phyloP scores from a whole-genome alignment of 2,888 invertebrate species.

The Leistus spinibarbis region DNA sequence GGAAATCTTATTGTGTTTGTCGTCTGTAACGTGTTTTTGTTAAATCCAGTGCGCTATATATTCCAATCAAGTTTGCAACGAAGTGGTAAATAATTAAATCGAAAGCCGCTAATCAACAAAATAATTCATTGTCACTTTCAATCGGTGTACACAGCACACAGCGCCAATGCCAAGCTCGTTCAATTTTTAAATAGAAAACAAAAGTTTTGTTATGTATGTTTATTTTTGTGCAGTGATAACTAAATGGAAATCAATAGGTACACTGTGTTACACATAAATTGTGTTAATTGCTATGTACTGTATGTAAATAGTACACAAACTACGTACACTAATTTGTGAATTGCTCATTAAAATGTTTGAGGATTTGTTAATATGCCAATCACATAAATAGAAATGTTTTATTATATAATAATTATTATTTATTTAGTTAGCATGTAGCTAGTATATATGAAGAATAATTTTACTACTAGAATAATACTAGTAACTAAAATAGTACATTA shows the following conservation, averaged over 20 bases:
- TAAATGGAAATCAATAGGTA: background rate
- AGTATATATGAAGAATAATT: background rate
- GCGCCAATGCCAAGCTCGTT: constrained; percentile 17
- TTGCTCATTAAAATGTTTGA: too few relatives aligned
- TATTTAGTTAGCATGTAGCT: background rate
- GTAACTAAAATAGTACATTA: too few relatives aligned
- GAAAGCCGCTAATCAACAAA: constrained; percentile 35
- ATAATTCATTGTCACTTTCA: constrained; percentile 37
- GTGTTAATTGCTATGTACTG: background rate
- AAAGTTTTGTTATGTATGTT: background rate
- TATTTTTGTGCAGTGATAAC: background rate
- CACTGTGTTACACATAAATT: background rate
- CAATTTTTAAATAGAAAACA: constrained; percentile 1
- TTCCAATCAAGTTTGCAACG: constrained; percentile 30
- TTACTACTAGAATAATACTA: too few relatives aligned
- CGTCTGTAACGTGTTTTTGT: background rate
- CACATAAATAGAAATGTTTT: background rate
- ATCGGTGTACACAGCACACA: constrained; percentile 16
- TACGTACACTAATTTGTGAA: too few relatives aligned
- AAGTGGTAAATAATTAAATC: constrained; percentile 30
- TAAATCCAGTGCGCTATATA: constrained; percentile 7
- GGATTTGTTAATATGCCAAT: background rate
- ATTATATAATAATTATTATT: background rate
- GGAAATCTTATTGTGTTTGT: background rate
- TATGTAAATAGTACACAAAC: background rate